Evolutionary conservation across 2,888 invertebrate species (phyloP).

Genomic region (Ochropleura leucogaster): DNA sequence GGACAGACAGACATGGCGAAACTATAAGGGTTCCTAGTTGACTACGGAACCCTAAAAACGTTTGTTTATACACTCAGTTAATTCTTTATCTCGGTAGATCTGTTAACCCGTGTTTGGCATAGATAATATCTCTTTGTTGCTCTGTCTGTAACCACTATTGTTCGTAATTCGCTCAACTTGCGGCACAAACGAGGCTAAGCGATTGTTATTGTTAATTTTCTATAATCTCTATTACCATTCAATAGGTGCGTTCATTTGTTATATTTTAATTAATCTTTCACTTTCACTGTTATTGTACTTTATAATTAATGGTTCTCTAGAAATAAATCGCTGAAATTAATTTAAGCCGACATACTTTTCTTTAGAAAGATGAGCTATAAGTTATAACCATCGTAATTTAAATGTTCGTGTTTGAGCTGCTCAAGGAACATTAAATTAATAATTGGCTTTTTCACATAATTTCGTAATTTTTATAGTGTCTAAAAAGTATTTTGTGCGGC

Average conservation of each 20-base stretch:
- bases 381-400: conserved; percentile 13
- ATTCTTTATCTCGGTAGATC: conserved; percentile 55
- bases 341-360: conserved; percentile 28
- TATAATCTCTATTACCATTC: conserved; percentile 71
- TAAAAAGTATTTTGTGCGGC: conserved; percentile 50
- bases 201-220: conserved; percentile 71
- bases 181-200: conserved; percentile 66
- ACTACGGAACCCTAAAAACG: too few species aligned
- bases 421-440: conserved; percentile 33
- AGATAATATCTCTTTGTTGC: conserved; percentile 71
- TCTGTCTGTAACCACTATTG: conserved; percentile 73
- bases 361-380: conserved; percentile 6
- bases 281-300: conserved; percentile 76
- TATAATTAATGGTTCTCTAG: conserved; percentile 54
- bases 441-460: conserved; percentile 35
- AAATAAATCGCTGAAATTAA: conserved; percentile 51
- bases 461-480: conserved; percentile 37
- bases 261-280: conserved; percentile 80
- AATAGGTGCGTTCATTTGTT: conserved; percentile 78
- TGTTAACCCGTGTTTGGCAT: conserved; percentile 57
- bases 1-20: too few species aligned
- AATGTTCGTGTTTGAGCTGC: conserved; percentile 6
- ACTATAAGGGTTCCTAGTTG: too few species aligned
- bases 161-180: conserved; percentile 74
- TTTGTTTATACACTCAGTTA: conserved; percentile 43